These are phyloP conservation scores for Mesocentrotus franciscanus DNA, from an alignment of 53 echinoderm and acorn worm genomes.

Conservation along the genomic window DNA sequence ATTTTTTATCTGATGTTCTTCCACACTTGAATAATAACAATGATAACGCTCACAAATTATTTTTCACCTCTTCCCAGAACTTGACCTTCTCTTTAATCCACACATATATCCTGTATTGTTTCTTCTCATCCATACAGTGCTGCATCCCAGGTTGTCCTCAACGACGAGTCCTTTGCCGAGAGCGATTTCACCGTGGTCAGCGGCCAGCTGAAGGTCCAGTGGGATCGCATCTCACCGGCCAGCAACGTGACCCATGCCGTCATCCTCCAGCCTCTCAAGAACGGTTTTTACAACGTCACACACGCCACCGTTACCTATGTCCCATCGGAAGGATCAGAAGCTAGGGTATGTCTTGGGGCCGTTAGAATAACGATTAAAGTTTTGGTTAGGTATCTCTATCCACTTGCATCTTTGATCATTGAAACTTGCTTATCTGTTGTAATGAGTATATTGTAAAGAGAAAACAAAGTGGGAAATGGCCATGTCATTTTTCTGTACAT, in stretches of 20 bases:
- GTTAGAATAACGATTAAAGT: background rate
- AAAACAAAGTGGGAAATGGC: too few species aligned
- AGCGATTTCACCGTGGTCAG: constrained; percentile 82
- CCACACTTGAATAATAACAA: too few species aligned
- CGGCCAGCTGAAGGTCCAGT: constrained; percentile 83
- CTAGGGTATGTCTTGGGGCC: constrained; percentile 67
- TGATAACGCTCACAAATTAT: too few species aligned
- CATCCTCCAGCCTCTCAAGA: constrained; percentile 87
- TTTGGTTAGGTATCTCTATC: background rate
- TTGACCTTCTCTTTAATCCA: too few species aligned
- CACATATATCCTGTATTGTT: background rate
- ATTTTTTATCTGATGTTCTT: too few species aligned
- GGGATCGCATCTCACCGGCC: constrained; percentile 97
- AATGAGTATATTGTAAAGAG: too few species aligned
- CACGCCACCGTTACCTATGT: constrained; percentile 81
- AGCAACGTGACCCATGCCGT: constrained; percentile 93
- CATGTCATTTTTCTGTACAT: too few species aligned
- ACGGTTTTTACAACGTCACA: constrained; percentile 89
- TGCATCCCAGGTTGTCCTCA: constrained; percentile 85
- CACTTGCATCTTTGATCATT: too few species aligned
- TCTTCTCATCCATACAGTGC: constrained; percentile 70
- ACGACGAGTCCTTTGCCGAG: constrained; percentile 89
- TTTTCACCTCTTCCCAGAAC: too few species aligned
- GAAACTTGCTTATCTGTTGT: too few species aligned
- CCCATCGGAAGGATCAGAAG: constrained; percentile 79